Evolutionary conservation across 2,888 invertebrate genomes (phyloP).

Genomic region (Apamea monoglypha): DNA sequence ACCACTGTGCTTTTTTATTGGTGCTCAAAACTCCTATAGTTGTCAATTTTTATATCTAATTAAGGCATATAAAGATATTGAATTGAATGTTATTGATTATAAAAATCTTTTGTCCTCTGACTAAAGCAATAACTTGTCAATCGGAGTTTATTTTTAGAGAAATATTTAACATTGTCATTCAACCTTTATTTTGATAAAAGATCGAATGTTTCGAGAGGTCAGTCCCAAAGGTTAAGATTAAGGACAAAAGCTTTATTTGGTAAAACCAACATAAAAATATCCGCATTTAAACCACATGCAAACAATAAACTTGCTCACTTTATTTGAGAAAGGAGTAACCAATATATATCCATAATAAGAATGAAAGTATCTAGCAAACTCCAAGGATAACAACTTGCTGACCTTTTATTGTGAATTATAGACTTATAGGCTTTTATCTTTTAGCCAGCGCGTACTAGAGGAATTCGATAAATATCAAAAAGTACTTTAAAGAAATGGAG

Average conservation of each 20-base stretch:
- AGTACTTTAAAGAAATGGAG: not conserved
- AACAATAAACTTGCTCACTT: not conserved
- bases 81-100: not conserved
- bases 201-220: constrained; percentile 3
- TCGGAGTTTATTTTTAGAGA: not conserved
- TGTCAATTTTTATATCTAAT: too few relatives aligned
- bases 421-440: constrained; percentile 15
- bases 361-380: constrained; percentile 53
- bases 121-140: not conserved
- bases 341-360: constrained; percentile 39
- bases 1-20: not conserved
- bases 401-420: constrained; percentile 43
- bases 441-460: not conserved
- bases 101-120: not conserved
- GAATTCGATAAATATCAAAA: not conserved
- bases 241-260: constrained; percentile 2
- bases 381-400: constrained; percentile 50
- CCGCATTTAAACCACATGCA: not conserved
- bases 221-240: constrained; percentile 18
- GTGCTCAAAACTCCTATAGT: not conserved
- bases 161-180: not conserved
- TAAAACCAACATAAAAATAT: constrained; percentile 11
- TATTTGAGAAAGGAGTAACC: constrained; percentile 18
- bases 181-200: constrained; percentile 12
- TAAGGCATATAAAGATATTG: not conserved